These are phyloP conservation scores for Apostichopus parvimensis DNA, from an alignment of 35 echinoderm and acorn worm genomes.

Conservation along the genomic window DNA sequence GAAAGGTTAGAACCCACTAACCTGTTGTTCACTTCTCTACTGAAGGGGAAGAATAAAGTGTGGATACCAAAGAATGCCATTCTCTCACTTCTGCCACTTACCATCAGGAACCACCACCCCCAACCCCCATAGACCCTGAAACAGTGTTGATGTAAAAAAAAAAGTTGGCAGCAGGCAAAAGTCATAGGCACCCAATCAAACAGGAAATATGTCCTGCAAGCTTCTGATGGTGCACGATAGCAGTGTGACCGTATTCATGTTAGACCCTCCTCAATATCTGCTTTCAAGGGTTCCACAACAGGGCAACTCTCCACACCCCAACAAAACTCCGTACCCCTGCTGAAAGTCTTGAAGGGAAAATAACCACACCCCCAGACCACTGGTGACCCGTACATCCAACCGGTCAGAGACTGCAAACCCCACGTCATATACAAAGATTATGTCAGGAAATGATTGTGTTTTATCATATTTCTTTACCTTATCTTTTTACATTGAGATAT, in stretches of 20 bases:
- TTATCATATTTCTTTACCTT: no score
- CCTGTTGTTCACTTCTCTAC: constrained; percentile 51
- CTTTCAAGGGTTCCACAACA: not conserved
- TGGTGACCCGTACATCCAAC: not conserved
- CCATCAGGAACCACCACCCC: constrained; percentile 13
- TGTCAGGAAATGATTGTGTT: no score
- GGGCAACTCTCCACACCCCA: not conserved
- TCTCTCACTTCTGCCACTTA: constrained; percentile 9
- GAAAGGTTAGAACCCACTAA: constrained; percentile 6
- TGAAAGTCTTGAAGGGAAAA: not conserved
- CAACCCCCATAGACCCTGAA: not conserved
- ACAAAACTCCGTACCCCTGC: not conserved
- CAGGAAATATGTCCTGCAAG: not conserved
- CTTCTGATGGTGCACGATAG: not conserved
- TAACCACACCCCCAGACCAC: not conserved
- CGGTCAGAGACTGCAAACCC: not conserved
- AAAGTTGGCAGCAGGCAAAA: constrained; percentile 41
- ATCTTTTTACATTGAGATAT: no score
- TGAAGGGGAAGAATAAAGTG: not conserved
- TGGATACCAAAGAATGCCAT: constrained; percentile 17
- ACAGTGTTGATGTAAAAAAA: constrained; percentile 49
- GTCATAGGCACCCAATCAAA: not conserved
- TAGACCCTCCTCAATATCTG: not conserved
- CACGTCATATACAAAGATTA: not conserved
- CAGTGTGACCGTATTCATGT: not conserved